Percentiles rank a stretch among this genome's conserved stretches.
Evolutionary conservation across 2,888 invertebrate species (phyloP).

Genomic region (Celastrina argiolus): DNA sequence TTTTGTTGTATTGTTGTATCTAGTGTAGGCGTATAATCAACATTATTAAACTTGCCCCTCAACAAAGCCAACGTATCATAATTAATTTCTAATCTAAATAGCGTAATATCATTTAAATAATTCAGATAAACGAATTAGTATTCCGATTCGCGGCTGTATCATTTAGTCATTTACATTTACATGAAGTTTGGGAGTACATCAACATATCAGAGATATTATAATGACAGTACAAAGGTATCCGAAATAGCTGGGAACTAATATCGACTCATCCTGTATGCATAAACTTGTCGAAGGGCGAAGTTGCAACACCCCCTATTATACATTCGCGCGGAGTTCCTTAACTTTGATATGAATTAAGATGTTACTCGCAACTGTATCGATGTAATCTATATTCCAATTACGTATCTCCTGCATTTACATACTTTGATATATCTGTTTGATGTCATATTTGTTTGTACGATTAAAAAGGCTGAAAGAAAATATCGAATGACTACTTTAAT

Average conservation of each 20-base stretch:
- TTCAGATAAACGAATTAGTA: constrained; percentile 19
- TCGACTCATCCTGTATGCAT: constrained; percentile 62
- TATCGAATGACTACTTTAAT: neutral
- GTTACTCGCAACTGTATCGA: constrained; percentile 15
- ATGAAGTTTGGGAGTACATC: constrained; percentile 40
- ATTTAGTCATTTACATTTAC: constrained; percentile 37
- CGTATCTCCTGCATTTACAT: neutral
- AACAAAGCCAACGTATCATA: constrained; percentile 9
- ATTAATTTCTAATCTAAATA: constrained; percentile 2
- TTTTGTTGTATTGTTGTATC: neutral
- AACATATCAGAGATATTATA: constrained; percentile 61
- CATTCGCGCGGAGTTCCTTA: constrained; percentile 36
- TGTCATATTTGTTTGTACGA: neutral
- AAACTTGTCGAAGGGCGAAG: constrained; percentile 44
- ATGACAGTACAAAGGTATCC: constrained; percentile 54
- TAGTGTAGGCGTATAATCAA: neutral
- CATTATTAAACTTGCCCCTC: neutral
- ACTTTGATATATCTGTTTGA: constrained; percentile 8
- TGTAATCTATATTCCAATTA: constrained; percentile 4
- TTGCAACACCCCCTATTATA: constrained; percentile 31
- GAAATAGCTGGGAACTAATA: constrained; percentile 54
- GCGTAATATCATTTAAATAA: constrained; percentile 14
- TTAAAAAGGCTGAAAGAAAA: neutral
- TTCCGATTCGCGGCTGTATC: constrained; percentile 24
- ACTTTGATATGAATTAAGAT: constrained; percentile 29